Percentiles rank a stretch among this genome's conserved stretches.
These are phyloP conservation scores for Trachelus tabidus DNA, from an alignment of 2,888 invertebrate genomes.

Conservation along the genomic window DNA sequence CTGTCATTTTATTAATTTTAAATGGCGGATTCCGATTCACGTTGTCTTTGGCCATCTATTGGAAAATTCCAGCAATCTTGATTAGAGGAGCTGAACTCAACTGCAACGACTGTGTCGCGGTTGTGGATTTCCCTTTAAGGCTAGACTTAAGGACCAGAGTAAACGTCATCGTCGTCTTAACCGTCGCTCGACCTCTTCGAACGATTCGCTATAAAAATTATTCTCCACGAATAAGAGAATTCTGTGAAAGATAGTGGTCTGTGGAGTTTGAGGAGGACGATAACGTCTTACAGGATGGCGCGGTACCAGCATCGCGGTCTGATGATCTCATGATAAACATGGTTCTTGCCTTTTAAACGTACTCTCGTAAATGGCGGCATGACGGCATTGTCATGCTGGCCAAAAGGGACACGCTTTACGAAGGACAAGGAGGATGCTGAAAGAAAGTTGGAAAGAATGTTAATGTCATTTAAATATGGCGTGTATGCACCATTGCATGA, in stretches of 20 bases:
- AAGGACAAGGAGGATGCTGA: background rate
- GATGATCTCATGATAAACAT: background rate
- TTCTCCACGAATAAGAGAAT: background rate
- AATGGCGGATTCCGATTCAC: background rate
- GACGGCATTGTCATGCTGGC: background rate
- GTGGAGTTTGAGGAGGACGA: background rate
- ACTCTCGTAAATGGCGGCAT: background rate
- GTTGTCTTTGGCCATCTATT: background rate
- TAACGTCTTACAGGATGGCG: background rate
- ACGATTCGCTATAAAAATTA: background rate
- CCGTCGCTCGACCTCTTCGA: background rate
- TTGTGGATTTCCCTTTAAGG: background rate
- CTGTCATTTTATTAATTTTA: background rate
- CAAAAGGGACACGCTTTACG: background rate
- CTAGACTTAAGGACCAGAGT: background rate
- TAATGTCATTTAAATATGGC: background rate
- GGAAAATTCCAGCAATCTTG: background rate
- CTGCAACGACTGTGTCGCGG: background rate
- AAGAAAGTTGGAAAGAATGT: background rate
- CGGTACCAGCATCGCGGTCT: background rate
- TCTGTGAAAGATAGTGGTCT: background rate
- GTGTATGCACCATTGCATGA: too few relatives aligned
- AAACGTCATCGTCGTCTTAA: background rate
- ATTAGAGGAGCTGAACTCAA: background rate
- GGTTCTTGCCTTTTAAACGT: background rate